These are phyloP conservation scores for Siniperca scherzeri DNA, from an alignment of 2,797 vertebrate species.

Conservation along the genomic window DNA sequence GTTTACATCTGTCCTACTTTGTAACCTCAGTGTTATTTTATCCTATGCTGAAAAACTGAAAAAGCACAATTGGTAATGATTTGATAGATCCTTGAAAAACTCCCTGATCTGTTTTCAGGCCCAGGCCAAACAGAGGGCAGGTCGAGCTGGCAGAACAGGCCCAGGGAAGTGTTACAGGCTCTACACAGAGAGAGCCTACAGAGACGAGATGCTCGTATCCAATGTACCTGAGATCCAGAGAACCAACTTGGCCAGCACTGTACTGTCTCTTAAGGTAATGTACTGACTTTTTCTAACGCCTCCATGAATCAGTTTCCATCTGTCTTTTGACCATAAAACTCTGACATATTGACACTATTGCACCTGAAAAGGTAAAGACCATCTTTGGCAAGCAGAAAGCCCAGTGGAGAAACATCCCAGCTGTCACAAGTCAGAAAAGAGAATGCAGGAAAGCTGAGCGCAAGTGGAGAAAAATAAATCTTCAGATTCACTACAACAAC, in stretches of 20 bases:
- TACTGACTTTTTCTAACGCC: neutral
- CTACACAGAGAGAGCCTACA: conserved; percentile 96
- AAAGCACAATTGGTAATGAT: neutral
- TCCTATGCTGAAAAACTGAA: neutral
- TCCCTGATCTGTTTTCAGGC: conserved; percentile 83
- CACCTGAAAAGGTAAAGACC: too few species aligned
- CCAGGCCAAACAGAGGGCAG: conserved; percentile 97
- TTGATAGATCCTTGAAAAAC: neutral
- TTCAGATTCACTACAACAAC: neutral
- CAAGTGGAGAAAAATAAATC: neutral
- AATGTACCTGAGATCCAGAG: conserved; percentile 99
- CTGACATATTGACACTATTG: too few species aligned
- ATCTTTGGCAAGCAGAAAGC: neutral
- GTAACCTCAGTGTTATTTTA: neutral
- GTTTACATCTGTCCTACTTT: neutral
- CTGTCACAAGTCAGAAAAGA: neutral
- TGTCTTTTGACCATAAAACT: too few species aligned
- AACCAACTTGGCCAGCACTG: conserved; percentile 97
- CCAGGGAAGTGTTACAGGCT: conserved; percentile 96
- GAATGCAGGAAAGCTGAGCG: neutral
- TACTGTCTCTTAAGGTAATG: conserved; percentile 95
- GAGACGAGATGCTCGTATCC: conserved; percentile 98
- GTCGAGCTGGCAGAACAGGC: conserved; percentile 95
- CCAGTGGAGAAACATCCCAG: neutral
- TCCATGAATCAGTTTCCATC: neutral